These are phyloP conservation scores for Drosophila ironensis DNA, from an alignment of 1,140 invertebrate species.

Conservation along the genomic window DNA sequence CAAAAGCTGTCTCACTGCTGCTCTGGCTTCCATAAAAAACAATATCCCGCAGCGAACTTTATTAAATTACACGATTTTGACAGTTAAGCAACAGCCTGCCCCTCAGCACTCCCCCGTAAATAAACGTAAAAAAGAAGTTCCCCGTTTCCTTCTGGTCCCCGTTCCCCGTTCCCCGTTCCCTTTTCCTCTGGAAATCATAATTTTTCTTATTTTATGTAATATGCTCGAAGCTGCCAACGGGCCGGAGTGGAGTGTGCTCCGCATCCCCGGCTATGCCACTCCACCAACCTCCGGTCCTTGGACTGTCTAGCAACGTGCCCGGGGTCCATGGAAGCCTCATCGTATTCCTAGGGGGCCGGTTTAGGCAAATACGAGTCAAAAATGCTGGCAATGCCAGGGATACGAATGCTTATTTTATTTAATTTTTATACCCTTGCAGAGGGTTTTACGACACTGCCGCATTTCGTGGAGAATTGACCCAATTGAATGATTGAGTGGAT, in stretches of 20 bases:
- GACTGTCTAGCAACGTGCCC: constrained; percentile 63
- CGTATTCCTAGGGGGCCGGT: constrained; percentile 70
- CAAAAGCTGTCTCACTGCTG: constrained; percentile 48
- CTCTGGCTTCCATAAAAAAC: constrained; percentile 55
- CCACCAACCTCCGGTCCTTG: background rate
- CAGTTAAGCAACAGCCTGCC: constrained; percentile 67
- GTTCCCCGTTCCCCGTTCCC: background rate
- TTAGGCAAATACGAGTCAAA: constrained; percentile 64
- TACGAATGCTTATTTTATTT: constrained; percentile 42
- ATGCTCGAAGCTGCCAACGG: constrained; percentile 58
- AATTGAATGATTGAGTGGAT: too few species aligned
- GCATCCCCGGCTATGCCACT: background rate
- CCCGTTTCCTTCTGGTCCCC: too few species aligned
- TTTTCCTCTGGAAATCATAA: constrained; percentile 63
- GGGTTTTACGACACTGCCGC: constrained; percentile 1
- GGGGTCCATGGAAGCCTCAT: constrained; percentile 11
- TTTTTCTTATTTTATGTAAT: constrained; percentile 78
- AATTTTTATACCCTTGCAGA: constrained; percentile 30
- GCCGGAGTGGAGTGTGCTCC: constrained; percentile 3
- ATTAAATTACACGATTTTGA: constrained; percentile 82
- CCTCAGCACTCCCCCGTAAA: background rate
- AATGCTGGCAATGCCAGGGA: constrained; percentile 45
- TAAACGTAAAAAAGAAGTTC: background rate
- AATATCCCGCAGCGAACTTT: constrained; percentile 81
- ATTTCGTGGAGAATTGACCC: background rate